These are phyloP conservation scores for Cyrtonyx montezumae DNA, from an alignment of 2,113 vertebrate species.

Conservation along the genomic window DNA sequence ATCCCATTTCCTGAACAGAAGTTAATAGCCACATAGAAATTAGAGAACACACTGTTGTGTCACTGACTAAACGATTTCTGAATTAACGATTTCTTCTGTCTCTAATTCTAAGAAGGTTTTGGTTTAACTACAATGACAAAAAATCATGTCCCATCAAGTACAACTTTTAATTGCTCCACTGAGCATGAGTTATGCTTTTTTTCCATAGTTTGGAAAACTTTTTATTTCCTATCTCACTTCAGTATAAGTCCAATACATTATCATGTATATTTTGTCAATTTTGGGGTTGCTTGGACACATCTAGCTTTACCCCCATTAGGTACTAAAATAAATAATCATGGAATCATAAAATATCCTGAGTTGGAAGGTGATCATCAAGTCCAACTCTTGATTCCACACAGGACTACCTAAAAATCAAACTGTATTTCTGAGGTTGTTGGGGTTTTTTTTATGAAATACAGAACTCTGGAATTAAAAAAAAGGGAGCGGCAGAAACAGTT, in stretches of 20 bases:
- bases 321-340: background rate
- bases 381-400: background rate
- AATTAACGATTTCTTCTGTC: background rate
- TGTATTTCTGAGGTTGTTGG: background rate
- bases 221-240: background rate
- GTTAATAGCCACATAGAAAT: background rate
- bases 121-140: background rate
- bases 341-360: background rate
- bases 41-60: background rate
- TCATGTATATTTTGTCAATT: background rate
- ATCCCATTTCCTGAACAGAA: background rate
- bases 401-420: background rate
- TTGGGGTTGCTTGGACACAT: background rate
- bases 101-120: background rate
- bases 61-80: background rate
- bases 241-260: background rate
- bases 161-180: background rate
- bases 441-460: background rate
- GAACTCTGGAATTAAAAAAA: background rate
- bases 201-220: background rate
- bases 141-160: background rate
- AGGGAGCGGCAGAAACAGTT: background rate
- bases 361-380: background rate
- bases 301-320: background rate
- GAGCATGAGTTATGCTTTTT: background rate